These are phyloP conservation scores for Oxyura jamaicensis DNA, from an alignment of 2,113 vertebrate species.

Conservation along the genomic window DNA sequence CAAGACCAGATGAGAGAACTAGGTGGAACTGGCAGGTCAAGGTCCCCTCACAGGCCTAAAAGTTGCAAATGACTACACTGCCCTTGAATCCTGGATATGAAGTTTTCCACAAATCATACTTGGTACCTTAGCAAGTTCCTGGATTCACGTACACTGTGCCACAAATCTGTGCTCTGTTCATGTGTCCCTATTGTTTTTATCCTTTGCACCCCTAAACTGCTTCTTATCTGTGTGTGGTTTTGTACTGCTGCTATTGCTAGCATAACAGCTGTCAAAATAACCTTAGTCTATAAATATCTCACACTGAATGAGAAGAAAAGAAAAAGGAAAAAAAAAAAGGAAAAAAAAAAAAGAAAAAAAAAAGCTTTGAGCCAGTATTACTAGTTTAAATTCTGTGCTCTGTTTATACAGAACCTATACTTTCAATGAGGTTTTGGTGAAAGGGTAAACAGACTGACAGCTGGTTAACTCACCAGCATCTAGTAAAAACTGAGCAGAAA, in stretches of 20 bases:
- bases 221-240: neutral
- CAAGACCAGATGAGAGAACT: neutral
- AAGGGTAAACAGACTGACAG: neutral
- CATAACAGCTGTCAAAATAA: neutral
- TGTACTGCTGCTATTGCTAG: neutral
- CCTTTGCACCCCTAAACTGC: neutral
- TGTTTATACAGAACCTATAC: neutral
- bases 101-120: neutral
- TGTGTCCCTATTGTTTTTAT: fast-evolving
- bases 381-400: neutral
- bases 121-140: neutral
- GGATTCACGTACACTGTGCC: neutral
- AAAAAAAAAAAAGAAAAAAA: no score
- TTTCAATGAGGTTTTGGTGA: neutral
- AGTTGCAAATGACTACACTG: neutral
- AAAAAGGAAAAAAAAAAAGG: neutral
- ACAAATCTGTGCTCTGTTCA: neutral
- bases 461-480: neutral
- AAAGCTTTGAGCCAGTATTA: neutral
- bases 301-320: neutral
- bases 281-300: neutral
- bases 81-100: neutral
- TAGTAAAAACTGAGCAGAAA: neutral
- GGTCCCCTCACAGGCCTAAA: neutral
- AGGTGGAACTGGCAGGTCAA: neutral